Evolutionary conservation across 2,888 invertebrate species (phyloP).

Genomic region (Phasia obesa): DNA sequence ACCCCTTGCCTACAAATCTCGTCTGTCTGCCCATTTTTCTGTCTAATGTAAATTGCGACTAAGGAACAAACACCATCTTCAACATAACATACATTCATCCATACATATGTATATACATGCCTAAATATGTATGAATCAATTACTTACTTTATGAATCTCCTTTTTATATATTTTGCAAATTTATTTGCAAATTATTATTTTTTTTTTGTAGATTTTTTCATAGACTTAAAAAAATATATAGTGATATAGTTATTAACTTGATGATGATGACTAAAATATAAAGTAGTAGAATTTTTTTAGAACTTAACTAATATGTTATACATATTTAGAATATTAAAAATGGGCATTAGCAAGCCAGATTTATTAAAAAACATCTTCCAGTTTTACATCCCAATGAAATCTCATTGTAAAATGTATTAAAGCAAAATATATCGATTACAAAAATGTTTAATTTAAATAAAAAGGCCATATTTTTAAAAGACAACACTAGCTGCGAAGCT

Average conservation of each 20-base stretch:
- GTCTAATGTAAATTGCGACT: too few relatives aligned
- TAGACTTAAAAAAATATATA: conserved; percentile 59
- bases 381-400: conserved; percentile 44
- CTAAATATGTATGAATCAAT: neutral
- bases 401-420: neutral
- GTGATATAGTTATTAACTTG: conserved; percentile 62
- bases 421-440: too few relatives aligned
- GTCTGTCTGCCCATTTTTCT: too few relatives aligned
- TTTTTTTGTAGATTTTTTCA: conserved; percentile 37
- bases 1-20: too few relatives aligned
- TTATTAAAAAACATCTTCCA: conserved; percentile 35
- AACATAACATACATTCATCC: conserved; percentile 8
- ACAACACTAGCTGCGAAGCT: too few relatives aligned
- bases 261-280: conserved; percentile 29
- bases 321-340: conserved; percentile 52
- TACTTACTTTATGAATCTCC: conserved; percentile 32
- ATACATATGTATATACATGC: neutral
- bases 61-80: conserved; percentile 8
- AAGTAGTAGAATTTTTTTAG: conserved; percentile 38
- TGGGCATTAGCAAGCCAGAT: conserved; percentile 1
- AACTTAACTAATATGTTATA: conserved; percentile 54
- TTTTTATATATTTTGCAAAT: conserved; percentile 20
- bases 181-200: conserved; percentile 16
- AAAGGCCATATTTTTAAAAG: too few relatives aligned
- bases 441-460: too few relatives aligned